Base-by-base conservation (phyloP, 2,888 invertebrate genomes). In the Drosophila rellima region DNA sequence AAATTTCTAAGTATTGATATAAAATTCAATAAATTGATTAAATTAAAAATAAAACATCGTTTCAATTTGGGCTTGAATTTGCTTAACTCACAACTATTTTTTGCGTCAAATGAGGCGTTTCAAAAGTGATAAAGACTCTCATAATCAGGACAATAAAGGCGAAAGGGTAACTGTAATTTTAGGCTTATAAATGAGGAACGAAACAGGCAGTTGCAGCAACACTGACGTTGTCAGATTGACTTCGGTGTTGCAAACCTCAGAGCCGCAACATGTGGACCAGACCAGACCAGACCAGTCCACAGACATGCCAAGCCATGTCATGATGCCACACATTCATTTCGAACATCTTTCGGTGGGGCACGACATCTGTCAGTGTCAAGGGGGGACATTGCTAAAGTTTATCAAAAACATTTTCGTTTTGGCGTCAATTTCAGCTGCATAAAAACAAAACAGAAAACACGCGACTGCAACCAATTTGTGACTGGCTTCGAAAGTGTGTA, bases 331-430 rank as follows among this genome's bases (percentile, higher is more conserved):
- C 67, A 73, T 64, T 56, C 77, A 60, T 70, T 80, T 76, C 17
- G 45, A 40, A 62, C 68, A 72, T 72, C 70, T 61, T 66, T 63
- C 44, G 56, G 45, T 31, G 37, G 39, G 26, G 40, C 45, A 40
- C 59, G 52, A 72, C 60, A 67, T 74, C 61, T 61, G 61, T 76
- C 74, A 77, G 55, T 71, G 70, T 66, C 78, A 42, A 29, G 18
- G 31, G 13, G n/a, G 4, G 33, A 33, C 37, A 54, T 56, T 33
- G 65, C 52, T 37, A 57, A 61, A 66, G 73, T 72, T 87, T 88
- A 87, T 80, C 89, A 78, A 47, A 57, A 85, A 80, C 80, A 80
- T 76, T 84, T 88, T 72, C 59, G 75, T 56, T 63, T 87, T 88
- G 89, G 89, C 89, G 88, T 89, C 90, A 87, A 84, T 57, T 35